Conservation (phyloP, 2,797 vertebrate genomes). For the Acrossocheilus fasciatus region DNA sequence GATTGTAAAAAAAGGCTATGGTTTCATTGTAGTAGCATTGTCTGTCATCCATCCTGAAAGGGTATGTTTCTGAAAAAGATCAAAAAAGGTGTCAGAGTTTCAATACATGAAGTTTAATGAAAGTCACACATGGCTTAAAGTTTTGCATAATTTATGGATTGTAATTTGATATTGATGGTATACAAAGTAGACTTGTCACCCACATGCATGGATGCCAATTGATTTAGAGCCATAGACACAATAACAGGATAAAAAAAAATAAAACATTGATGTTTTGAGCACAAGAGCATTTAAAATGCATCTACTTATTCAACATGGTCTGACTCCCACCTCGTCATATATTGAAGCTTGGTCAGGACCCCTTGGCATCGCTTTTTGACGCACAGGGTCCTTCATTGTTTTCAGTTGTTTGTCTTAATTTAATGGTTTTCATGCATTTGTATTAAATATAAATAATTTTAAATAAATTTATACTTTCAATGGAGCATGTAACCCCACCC, state of each 20-base stretch:
- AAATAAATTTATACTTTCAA: too few relatives aligned
- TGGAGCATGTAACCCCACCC: too few relatives aligned
- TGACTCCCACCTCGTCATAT: too few relatives aligned
- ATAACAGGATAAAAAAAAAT: not conserved
- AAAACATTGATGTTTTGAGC: not conserved
- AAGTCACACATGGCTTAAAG: not conserved
- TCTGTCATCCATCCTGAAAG: slow-evolving; percentile 73
- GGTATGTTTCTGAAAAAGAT: slow-evolving; percentile 65
- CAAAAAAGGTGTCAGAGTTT: not conserved
- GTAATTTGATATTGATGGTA: not conserved
- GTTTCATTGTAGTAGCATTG: slow-evolving; percentile 98
- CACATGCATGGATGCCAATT: not conserved
- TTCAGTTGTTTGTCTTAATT: too few relatives aligned
- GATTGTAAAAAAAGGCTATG: slow-evolving; percentile 98
- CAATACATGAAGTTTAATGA: not conserved
- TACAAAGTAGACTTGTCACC: not conserved
- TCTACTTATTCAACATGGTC: not conserved
- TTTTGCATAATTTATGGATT: not conserved
- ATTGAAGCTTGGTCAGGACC: too few relatives aligned
- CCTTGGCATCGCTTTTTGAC: too few relatives aligned
- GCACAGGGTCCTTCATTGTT: too few relatives aligned
- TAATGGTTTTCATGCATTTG: too few relatives aligned
- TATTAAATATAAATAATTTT: too few relatives aligned
- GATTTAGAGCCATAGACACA: not conserved
- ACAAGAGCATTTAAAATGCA: slow-evolving; percentile 31